Evolutionary conservation across 2,113 vertebrate genomes (phyloP).

Genomic region (Cavia porcellus): DNA sequence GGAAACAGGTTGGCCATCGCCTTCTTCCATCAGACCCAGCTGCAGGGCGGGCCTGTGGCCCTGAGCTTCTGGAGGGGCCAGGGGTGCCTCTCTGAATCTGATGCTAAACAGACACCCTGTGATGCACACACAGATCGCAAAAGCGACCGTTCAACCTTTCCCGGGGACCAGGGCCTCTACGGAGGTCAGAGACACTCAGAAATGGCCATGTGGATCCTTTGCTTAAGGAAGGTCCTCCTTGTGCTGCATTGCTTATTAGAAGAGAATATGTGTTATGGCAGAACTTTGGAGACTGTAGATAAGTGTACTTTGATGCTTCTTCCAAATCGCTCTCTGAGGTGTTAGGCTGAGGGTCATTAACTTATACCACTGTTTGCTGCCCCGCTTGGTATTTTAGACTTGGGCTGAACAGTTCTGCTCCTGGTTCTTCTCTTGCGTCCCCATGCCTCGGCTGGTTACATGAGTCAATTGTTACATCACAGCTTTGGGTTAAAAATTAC

Average conservation of each 20-base stretch:
- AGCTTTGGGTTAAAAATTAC: neutral
- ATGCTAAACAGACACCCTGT: neutral
- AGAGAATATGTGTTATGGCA: neutral
- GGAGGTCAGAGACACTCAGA: neutral
- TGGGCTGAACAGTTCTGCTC: neutral
- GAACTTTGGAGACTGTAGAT: neutral
- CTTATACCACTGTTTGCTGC: neutral
- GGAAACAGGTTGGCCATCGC: neutral
- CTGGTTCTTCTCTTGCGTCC: neutral
- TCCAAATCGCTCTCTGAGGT: neutral
- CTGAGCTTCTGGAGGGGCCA: neutral
- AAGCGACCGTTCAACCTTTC: neutral
- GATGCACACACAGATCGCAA: neutral
- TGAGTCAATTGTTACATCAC: neutral
- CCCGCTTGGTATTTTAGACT: neutral
- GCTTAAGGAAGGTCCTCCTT: neutral
- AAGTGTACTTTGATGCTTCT: neutral
- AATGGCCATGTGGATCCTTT: neutral
- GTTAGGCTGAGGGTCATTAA: neutral
- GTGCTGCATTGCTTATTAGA: neutral
- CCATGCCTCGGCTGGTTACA: neutral
- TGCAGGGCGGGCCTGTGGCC: neutral
- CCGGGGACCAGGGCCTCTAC: neutral
- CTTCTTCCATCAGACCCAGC: neutral
- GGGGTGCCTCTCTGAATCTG: neutral